Base-by-base conservation (phyloP, 2,797 vertebrate genomes). In the Strix occidentalis region DNA sequence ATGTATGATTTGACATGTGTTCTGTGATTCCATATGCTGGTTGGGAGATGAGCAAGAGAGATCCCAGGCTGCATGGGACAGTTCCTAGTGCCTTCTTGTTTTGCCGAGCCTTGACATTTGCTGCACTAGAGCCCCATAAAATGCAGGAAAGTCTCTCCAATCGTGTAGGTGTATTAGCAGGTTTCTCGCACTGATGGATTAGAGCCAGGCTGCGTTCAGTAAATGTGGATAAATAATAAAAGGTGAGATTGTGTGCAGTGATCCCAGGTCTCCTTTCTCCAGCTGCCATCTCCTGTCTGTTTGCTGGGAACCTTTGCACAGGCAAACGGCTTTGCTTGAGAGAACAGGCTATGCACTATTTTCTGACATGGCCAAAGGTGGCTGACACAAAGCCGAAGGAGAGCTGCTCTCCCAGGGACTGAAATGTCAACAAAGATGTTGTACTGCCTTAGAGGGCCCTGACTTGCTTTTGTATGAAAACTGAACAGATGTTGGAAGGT, bases 171-270 rank as follows among this genome's bases (percentile, higher is more conserved):
- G 58, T 70, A n/a, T 89, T 85, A 90, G 54, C 46, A 72, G 46
- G 25, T 85, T 95, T 94, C 75, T 75, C 90, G 76, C 43, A 23
- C 87, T 78, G 92, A 46, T 88, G 91, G 92, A 77, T 96, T 91
- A 93, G 64, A 96, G 54, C 61, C 84, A 86, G 82, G 7, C 76
- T 78, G 43, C 45, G 50, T 81, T 85, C n/a, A 35, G 87, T 64
- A 93, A 95, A 94, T 16, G 89, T 56, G 76, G 56, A n/a, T 86
- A 92, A 94, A 72, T 95, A 94, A 90, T 85, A 86, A 90, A 95
- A 94, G 84, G 74, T 96, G 92, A 94, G 84, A 91, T 87, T 90
- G 92, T 96, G 96, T 90, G 87, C 96, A 93, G 89, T 91, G 94
- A 96, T 96, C 93, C 94, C 60, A 75, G 61, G 28, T 70, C 58